phyloP scores from a whole-genome alignment of 1,140 invertebrate species.

The Sitobion miscanthi region DNA sequence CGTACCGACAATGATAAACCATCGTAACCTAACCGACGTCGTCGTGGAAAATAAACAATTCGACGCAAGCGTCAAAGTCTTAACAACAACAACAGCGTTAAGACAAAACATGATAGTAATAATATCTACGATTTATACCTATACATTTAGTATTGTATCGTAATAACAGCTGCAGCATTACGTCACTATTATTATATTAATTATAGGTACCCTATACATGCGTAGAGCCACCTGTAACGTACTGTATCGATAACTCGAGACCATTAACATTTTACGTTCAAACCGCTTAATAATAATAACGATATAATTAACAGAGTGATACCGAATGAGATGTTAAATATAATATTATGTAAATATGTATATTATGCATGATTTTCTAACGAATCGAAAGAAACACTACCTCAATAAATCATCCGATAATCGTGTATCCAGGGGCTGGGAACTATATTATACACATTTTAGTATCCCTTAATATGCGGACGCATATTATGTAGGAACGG shows the following conservation, averaged over 20 bases:
- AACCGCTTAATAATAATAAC: background rate
- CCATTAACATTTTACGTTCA: background rate
- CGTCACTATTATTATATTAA: too few relatives aligned
- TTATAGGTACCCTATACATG: too few relatives aligned
- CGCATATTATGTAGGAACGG: background rate
- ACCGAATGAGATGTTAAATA: background rate
- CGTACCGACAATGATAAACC: background rate
- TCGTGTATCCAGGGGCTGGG: background rate
- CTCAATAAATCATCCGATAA: conserved; percentile 4
- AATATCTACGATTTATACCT: background rate
- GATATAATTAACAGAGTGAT: background rate
- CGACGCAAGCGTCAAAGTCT: background rate
- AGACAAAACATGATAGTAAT: background rate
- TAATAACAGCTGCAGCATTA: background rate
- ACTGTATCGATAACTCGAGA: background rate
- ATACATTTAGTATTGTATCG: too few relatives aligned
- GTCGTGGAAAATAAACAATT: background rate
- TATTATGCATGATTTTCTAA: background rate
- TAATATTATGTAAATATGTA: background rate
- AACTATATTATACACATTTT: background rate
- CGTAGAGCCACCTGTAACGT: background rate
- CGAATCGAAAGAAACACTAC: background rate
- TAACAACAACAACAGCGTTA: background rate
- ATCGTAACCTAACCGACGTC: background rate
- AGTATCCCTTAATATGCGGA: background rate